Base-by-base conservation (phyloP, 1,140 invertebrate genomes). In the Procambarus virginalis region DNA sequence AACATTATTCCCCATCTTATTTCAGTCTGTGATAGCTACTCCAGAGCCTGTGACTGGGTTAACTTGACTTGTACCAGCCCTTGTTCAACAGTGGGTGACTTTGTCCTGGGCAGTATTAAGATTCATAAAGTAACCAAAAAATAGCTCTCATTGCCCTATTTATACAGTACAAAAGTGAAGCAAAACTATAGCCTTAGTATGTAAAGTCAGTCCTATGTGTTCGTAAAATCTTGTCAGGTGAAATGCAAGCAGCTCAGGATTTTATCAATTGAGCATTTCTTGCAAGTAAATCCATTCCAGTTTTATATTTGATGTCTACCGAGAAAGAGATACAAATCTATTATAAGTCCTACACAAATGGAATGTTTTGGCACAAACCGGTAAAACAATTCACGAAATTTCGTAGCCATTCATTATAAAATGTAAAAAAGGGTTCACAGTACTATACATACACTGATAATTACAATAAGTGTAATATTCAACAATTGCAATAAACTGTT, bases 211-310 rank as follows among this genome's bases (percentile, higher is more conserved):
- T 64, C 3, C 3, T 14, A 46, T 64, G 14, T 68, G 58, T 82
- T 34, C 34, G 0, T 82, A 34, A 51, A 17, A 58, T 9, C 20
- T 60, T 81, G 58, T 46, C 58, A 68, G 20, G 46, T 68, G 58
- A 82, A 68, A 82, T 64, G 64, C 34, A 68, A 82, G 46, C 58
- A 20, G 6, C 80, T 82, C 34, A 82, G 80, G 58, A 82, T 82
- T 12, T 68, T 45, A 20, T 46, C 3, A 12, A 3, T 10, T 46
- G 58, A 82, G 80, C 45, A 82, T 82, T 68, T 82, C 20, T 82
- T 46, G 58, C 22, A 55, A 46, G 20, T 68, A 82, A 6, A 82
- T 9, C 80, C 68, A 70, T 70, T 70, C 68, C 68, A 70, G 22
- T 82, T 64, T 68, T 51, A 14, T 45, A 34, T 34, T 34, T 34